phyloP scores from a whole-genome alignment of 2,797 vertebrate genomes.

The Meriones psammophilus region DNA sequence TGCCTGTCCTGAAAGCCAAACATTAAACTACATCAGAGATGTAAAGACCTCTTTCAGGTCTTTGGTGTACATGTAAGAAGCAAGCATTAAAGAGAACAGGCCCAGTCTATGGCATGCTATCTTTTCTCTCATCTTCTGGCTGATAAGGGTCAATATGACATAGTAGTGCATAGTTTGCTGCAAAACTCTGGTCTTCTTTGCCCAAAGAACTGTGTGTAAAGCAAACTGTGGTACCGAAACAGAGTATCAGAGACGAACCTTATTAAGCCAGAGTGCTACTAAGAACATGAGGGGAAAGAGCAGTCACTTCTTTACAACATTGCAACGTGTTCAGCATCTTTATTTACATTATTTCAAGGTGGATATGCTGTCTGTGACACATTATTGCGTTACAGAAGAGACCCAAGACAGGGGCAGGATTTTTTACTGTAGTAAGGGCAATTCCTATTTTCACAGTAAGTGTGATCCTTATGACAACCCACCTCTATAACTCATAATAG shows the following conservation, averaged over 20 bases:
- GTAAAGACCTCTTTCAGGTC: background rate
- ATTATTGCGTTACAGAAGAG: background rate
- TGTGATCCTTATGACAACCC: background rate
- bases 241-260: background rate
- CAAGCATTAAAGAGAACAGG: background rate
- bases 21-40: background rate
- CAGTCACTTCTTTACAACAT: background rate
- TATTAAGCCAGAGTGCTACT: background rate
- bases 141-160: background rate
- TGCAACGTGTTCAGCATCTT: background rate
- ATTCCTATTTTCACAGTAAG: too few relatives aligned
- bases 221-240: background rate
- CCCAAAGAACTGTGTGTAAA: background rate
- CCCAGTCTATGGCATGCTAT: background rate
- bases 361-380: rapidly evolving
- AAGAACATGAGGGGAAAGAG: background rate
- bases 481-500: too few relatives aligned
- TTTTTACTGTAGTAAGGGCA: background rate
- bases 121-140: background rate
- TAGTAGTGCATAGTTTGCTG: background rate
- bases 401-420: too few relatives aligned
- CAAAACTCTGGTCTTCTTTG: background rate
- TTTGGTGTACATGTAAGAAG: background rate
- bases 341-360: background rate
- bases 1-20: background rate